phyloP scores from a whole-genome alignment of 2,888 invertebrate genomes.

The Ligdia adustata region DNA sequence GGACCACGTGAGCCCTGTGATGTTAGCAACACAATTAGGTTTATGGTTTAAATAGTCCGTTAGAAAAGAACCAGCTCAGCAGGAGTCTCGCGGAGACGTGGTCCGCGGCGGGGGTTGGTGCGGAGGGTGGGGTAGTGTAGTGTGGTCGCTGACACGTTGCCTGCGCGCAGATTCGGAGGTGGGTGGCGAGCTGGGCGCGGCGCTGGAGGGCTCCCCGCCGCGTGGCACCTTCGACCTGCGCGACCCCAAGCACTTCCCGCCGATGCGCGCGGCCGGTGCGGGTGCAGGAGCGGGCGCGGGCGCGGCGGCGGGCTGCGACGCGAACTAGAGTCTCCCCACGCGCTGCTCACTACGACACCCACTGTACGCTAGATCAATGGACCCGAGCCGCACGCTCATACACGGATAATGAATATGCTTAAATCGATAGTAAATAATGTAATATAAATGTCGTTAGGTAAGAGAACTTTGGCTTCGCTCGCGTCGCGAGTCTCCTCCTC shows the following conservation, averaged over 20 bases:
- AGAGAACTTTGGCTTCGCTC: slow-evolving; percentile 25
- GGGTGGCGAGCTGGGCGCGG: slow-evolving; percentile 88
- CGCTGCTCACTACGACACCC: slow-evolving; percentile 9
- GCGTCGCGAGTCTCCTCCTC: no score
- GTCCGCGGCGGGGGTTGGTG: no score
- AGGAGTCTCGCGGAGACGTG: no score
- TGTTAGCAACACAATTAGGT: no score
- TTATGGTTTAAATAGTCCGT: no score
- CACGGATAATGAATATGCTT: slow-evolving; percentile 13
- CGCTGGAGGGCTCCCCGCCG: slow-evolving; percentile 86
- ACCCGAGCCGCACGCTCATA: no score
- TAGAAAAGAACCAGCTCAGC: no score
- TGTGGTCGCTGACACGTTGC: background rate
- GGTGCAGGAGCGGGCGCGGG: slow-evolving; percentile 34
- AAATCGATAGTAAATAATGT: slow-evolving; percentile 26
- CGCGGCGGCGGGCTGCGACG: slow-evolving; percentile 18
- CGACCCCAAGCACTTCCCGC: slow-evolving; percentile 93
- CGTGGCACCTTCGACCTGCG: slow-evolving; percentile 89
- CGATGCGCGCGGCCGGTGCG: slow-evolving; percentile 73
- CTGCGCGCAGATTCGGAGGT: slow-evolving; percentile 88
- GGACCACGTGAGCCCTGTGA: no score
- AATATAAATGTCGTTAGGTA: slow-evolving; percentile 6
- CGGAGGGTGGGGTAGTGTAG: no score
- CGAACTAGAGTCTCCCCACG: background rate
- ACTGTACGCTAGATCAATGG: no score